phyloP scores from a whole-genome alignment of 2,113 vertebrate species.

The Merops nubicus region DNA sequence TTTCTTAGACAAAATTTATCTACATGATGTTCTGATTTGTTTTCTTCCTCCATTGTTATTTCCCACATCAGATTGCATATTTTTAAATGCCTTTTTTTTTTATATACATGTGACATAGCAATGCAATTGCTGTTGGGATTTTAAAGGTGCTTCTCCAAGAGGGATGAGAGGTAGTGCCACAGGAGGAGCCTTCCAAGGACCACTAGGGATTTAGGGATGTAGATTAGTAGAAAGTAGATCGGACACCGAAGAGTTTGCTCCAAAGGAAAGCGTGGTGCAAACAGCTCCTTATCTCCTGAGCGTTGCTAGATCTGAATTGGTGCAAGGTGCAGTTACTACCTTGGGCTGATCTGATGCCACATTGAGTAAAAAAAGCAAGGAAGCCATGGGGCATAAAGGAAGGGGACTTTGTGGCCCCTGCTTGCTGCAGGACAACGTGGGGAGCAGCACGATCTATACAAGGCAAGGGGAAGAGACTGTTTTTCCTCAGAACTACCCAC shows the following conservation, averaged over 20 bases:
- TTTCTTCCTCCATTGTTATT: conserved; percentile 12
- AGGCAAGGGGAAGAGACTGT: neutral
- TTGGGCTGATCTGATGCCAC: neutral
- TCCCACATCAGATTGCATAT: neutral
- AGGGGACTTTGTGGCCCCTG: neutral
- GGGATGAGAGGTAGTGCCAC: neutral
- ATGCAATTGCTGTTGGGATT: neutral
- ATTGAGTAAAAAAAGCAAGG: neutral
- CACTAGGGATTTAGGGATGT: neutral
- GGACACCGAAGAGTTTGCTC: neutral
- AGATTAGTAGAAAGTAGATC: neutral
- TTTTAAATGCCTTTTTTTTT: neutral
- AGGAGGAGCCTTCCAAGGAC: neutral
- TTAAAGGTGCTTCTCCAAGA: neutral
- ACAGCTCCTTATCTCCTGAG: neutral
- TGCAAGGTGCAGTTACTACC: neutral
- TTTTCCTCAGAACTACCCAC: neutral
- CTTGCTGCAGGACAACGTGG: neutral
- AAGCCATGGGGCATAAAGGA: neutral
- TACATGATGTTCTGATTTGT: neutral
- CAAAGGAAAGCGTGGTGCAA: neutral
- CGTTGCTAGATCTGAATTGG: neutral
- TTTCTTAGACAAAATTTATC: neutral
- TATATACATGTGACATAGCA: neutral
- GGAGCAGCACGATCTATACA: neutral